These are phyloP conservation scores for Alaudala cheleensis DNA, from an alignment of 2,113 vertebrate genomes.

Conservation along the genomic window DNA sequence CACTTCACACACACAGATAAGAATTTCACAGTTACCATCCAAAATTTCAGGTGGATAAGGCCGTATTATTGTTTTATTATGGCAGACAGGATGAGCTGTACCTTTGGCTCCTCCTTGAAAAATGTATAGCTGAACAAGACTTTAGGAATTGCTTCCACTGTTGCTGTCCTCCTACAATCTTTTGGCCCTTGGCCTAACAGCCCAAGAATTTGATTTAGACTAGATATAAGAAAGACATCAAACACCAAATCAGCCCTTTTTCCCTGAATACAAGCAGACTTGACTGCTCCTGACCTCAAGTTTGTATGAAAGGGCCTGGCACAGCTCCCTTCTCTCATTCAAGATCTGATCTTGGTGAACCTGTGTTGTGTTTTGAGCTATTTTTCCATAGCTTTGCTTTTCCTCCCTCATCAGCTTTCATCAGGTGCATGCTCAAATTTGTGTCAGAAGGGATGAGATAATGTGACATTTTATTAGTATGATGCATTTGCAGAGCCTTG, in stretches of 20 bases:
- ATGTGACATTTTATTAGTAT: conserved; percentile 33
- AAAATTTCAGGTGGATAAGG: neutral
- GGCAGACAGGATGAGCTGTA: neutral
- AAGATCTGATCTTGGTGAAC: neutral
- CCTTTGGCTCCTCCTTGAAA: neutral
- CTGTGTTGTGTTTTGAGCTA: neutral
- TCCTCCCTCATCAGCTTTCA: conserved; percentile 11
- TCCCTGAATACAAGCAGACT: neutral
- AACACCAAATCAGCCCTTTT: neutral
- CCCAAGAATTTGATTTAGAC: neutral
- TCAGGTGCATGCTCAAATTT: neutral
- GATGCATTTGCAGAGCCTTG: conserved; percentile 23
- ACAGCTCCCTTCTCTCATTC: neutral
- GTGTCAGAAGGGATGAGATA: neutral
- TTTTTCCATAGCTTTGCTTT: neutral
- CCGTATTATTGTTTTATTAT: neutral
- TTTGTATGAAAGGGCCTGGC: neutral
- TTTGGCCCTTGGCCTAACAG: neutral
- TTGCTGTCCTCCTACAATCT: neutral
- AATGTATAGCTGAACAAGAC: neutral
- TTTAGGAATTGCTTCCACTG: neutral
- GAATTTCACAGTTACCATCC: neutral
- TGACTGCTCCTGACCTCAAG: neutral
- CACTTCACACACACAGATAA: neutral
- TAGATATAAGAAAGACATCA: neutral